Evolutionary conservation across 2,113 vertebrate species (phyloP).

Genomic region (Stigmatopora argus): DNA sequence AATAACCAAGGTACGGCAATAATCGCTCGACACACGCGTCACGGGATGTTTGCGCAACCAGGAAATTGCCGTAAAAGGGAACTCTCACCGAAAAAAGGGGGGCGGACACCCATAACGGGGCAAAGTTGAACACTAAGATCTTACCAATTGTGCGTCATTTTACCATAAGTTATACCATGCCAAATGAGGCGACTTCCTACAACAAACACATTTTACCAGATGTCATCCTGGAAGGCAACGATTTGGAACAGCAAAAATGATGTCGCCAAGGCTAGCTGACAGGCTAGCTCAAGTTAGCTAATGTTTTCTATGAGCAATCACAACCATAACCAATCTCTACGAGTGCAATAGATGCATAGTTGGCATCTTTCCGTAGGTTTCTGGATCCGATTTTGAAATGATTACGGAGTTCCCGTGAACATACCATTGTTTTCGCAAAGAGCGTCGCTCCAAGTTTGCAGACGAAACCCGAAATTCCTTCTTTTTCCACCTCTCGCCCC

Average conservation of each 20-base stretch:
- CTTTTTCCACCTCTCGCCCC: slow-evolving; percentile 37
- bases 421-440: slow-evolving; percentile 57
- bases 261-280: slow-evolving; percentile 14
- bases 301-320: slow-evolving; percentile 31
- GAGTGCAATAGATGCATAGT: background rate
- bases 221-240: background rate
- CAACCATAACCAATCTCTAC: background rate
- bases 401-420: slow-evolving; percentile 8
- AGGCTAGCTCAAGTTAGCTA: slow-evolving; percentile 59
- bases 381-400: background rate
- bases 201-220: background rate
- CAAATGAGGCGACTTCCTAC: background rate
- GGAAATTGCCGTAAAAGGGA: slow-evolving; percentile 46
- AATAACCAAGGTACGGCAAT: slow-evolving; percentile 55
- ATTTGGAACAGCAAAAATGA: slow-evolving; percentile 7
- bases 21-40: slow-evolving; percentile 14
- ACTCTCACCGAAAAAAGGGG: slow-evolving; percentile 18
- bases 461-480: slow-evolving; percentile 54
- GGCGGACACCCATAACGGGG: slow-evolving; percentile 23
- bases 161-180: background rate
- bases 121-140: slow-evolving; percentile 41
- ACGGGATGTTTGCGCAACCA: slow-evolving; percentile 23
- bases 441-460: slow-evolving; percentile 50
- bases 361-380: accelerated
- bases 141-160: slow-evolving; percentile 5